Base-by-base conservation (phyloP, 2,797 vertebrate species). In the Coregonus sp. region DNA sequence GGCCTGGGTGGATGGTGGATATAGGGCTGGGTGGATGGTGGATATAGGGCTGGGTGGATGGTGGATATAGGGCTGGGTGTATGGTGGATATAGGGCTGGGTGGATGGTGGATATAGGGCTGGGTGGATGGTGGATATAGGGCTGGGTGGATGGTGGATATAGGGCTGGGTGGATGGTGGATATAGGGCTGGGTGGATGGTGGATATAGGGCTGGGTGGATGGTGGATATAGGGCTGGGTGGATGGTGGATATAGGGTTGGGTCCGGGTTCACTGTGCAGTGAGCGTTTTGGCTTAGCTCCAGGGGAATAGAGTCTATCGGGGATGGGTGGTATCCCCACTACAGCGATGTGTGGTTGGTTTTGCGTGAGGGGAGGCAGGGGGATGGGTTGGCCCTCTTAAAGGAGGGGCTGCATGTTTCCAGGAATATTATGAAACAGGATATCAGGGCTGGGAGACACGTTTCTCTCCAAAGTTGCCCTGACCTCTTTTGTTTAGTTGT, bases 261-360 rank as follows among this genome's bases (percentile, higher is more conserved):
- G 59, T 9, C 59, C 29, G 59, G 59, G 59, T 63, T 7, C 20
- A 63, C 7, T 25, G n/a, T 25, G 20, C 20, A 29, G 51, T 33
- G 67, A 18, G 51, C 20, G 1, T n/a, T n/a, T 76, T 76, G 75
- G 75, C 75, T 50, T 11, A 40, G 75, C 52, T 70, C 67, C 74
- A 75, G 25, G 51, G 31, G 11, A 4, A 20, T 18, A 3, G 50
- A 70, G 11, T 37, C 66, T 54, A 20, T 18, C 12, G 7, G 51
- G 5, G 7, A 15, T 52, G 50, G 25, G 25, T 25, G 25, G 25
- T 25, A 25, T 25, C 25, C 25, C 25, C 25, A 52, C 50, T 4
- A 14, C 50, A 52, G 47, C 4, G 47, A 50, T 51, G 50, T 51
- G 5, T 4, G 33, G 63, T 6, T 65, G 14, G 50, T 29, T 31